Percentiles rank a stretch among this genome's conserved stretches.
Evolutionary conservation across 2,797 vertebrate genomes (phyloP).

Genomic region (Dallia pectoralis): DNA sequence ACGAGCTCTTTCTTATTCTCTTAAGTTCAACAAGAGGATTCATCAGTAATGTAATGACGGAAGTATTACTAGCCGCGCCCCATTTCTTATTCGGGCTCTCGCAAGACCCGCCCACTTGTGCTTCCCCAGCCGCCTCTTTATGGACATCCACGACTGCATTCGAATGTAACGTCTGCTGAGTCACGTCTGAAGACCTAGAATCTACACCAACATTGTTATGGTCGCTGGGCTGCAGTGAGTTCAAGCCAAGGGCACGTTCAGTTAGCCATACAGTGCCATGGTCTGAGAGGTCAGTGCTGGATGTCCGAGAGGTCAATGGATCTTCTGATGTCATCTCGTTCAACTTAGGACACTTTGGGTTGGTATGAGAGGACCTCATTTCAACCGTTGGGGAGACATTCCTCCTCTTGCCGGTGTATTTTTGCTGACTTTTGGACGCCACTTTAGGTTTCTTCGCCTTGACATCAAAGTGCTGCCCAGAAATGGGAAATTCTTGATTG

Average conservation of each 20-base stretch:
- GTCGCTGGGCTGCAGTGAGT: not conserved
- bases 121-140: not conserved
- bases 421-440: not conserved
- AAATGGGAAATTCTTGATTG: not conserved
- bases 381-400: not conserved
- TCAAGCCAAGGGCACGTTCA: not conserved
- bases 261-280: constrained; percentile 17
- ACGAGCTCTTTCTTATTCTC: constrained; percentile 28
- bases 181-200: not conserved
- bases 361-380: constrained; percentile 3
- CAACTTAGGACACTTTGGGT: constrained; percentile 10
- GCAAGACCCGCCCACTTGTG: not conserved
- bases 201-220: not conserved
- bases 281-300: constrained; percentile 36
- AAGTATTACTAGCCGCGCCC: constrained; percentile 2
- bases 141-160: not conserved
- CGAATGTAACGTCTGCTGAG: not conserved
- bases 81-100: not conserved
- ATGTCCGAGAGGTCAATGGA: constrained; percentile 35
- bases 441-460: constrained; percentile 14
- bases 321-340: constrained; percentile 23
- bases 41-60: constrained; percentile 9
- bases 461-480: constrained; percentile 12
- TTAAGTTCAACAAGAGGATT: not conserved
- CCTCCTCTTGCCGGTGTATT: constrained; percentile 12